Base-by-base conservation (phyloP, 1,140 invertebrate genomes). In the Hylaeus volcanicus region DNA sequence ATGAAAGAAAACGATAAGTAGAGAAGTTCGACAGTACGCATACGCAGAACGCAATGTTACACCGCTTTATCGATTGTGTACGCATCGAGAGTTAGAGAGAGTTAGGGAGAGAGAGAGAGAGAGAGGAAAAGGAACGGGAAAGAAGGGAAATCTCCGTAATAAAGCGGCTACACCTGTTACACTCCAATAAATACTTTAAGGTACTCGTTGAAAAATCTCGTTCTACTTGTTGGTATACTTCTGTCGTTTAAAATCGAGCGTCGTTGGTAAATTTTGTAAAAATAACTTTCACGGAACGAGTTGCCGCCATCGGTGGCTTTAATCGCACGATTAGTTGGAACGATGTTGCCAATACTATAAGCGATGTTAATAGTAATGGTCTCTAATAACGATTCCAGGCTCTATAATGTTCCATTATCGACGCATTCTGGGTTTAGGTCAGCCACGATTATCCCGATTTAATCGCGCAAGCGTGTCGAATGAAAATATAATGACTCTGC, bases 61-160 rank as follows among this genome's bases (percentile, higher is more conserved):
- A 74, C 76, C 73, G 72, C 68, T 79, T 85, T 90, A 89, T 90
- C 81, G 88, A 90, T 90, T 90, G 74, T 64, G 61, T 53, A 63
- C 15, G 26, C 51, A n/a, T 43, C 9, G 45, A 39, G 43, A 6
- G 14, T 39, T 37, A 39, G 6, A n/a, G 39, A n/a, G 11, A 12
- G 4, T 11, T 63, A 71, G 43, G 51, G 37, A 39, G 6, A n/a
- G 39, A n/a, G 11, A 12, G 4, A 14, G 69, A 71, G 43, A 51
- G 37, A 41, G 55, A 12, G 37, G 43, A 26, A 53, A 60, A 41
- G 43, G 70, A 60, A 58, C 43, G n/a, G 61, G 45, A 61, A 79
- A 79, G 65, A 80, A 63, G 87, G 45, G 60, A 66, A 82, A 79
- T 73, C 26, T 53, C 75, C 58, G 58, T 74, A 81, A 84, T 82